A percentile compares a stretch with the other conserved stretches of the same genome.
Evolutionary conservation across 2,113 vertebrate genomes (phyloP).

Genomic region (Engraulis encrasicolus): DNA sequence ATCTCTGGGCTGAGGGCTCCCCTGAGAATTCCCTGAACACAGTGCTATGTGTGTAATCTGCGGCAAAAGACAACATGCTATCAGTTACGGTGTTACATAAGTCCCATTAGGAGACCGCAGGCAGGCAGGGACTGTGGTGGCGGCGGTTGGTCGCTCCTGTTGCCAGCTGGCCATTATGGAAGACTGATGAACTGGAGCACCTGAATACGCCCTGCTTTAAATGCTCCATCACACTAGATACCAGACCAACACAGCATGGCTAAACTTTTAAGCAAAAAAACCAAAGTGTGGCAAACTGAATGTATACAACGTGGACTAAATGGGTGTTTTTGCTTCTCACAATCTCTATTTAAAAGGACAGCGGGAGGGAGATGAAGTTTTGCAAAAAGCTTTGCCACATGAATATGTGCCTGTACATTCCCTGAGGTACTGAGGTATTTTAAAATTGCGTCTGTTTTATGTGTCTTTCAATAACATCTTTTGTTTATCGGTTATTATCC

Average conservation of each 20-base stretch:
- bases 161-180: conserved; percentile 1
- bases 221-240: no score
- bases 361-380: not conserved
- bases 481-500: not conserved
- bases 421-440: not conserved
- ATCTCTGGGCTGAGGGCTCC: not conserved
- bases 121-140: not conserved
- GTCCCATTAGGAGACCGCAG: not conserved
- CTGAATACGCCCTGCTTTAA: no score
- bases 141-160: not conserved
- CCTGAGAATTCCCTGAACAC: not conserved
- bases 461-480: not conserved
- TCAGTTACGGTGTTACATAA: not conserved
- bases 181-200: no score
- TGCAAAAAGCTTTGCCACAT: not conserved
- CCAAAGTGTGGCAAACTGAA: no score
- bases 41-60: not conserved
- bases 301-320: not conserved
- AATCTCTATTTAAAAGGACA: not conserved
- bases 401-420: not conserved
- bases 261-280: no score
- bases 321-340: not conserved
- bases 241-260: no score
- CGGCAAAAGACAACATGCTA: not conserved
- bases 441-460: not conserved